Evolutionary conservation across 2,797 vertebrate species (phyloP).

Genomic region (Muraenolepis orangiensis): DNA sequence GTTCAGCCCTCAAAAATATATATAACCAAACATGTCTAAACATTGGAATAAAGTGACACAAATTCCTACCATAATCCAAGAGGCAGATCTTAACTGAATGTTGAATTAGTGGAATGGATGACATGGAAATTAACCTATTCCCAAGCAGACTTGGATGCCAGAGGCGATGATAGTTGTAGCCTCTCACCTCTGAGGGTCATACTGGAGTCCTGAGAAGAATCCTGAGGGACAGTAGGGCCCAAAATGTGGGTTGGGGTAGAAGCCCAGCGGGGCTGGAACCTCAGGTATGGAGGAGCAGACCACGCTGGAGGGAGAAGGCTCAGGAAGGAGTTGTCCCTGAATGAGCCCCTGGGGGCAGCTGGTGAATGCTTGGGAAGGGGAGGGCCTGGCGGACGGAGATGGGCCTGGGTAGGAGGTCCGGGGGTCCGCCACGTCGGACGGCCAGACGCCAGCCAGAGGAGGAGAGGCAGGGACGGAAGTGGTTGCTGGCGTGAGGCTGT

Average conservation of each 20-base stretch:
- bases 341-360: constrained; percentile 55
- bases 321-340: constrained; percentile 30
- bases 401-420: constrained; percentile 40
- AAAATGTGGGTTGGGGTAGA: constrained; percentile 54
- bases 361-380: constrained; percentile 50
- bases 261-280: constrained; percentile 46
- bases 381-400: constrained; percentile 52
- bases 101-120: neutral
- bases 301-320: constrained; percentile 43
- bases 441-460: neutral
- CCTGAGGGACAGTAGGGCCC: constrained; percentile 59
- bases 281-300: constrained; percentile 46
- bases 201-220: constrained; percentile 62
- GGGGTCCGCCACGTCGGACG: neutral
- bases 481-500: neutral
- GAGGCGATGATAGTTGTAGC: neutral
- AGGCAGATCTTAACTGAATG: neutral
- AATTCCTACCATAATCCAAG: neutral
- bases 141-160: neutral
- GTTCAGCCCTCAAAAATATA: neutral
- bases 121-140: neutral
- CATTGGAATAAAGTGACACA: neutral
- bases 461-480: neutral
- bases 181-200: constrained; percentile 73
- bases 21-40: neutral